These are phyloP conservation scores for Thyatira batis DNA, from an alignment of 2,888 invertebrate genomes.

Conservation along the genomic window DNA sequence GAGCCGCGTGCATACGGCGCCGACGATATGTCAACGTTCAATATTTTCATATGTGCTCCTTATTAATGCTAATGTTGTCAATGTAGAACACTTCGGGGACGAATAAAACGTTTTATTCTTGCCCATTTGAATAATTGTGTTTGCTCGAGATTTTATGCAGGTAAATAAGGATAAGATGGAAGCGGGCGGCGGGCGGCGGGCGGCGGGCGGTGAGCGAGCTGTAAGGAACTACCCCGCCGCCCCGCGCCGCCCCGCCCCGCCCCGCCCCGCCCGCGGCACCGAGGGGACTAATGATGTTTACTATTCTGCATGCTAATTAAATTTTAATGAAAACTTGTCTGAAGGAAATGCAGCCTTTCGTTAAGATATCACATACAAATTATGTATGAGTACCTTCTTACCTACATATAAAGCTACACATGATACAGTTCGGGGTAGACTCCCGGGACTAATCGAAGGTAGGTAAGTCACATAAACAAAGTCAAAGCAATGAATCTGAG, in stretches of 20 bases:
- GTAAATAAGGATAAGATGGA: not conserved
- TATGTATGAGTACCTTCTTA: no score
- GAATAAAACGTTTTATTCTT: not conserved
- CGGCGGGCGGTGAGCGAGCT: not conserved
- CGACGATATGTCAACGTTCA: not conserved
- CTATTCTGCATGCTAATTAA: conserved; percentile 5
- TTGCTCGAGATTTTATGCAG: not conserved
- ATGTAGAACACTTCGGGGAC: not conserved
- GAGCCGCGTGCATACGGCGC: not conserved
- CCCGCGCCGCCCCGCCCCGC: not conserved
- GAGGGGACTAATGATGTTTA: not conserved
- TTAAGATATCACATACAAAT: no score
- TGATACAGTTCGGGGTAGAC: no score
- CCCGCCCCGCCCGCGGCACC: not conserved
- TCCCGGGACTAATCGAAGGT: no score
- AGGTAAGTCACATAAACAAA: no score
- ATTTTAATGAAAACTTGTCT: conserved; percentile 4
- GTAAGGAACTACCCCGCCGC: not conserved
- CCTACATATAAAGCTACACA: no score
- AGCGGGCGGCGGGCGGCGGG: not conserved
- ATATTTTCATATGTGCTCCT: conserved; percentile 8
- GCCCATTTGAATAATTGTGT: not conserved
- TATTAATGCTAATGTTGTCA: conserved; percentile 11
- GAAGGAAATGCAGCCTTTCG: conserved; percentile 7
- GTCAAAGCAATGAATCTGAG: no score